Percentiles rank a stretch among this genome's conserved stretches.
Evolutionary conservation across 1,140 invertebrate species (phyloP).

Genomic region (Rhagoletis pomonella): DNA sequence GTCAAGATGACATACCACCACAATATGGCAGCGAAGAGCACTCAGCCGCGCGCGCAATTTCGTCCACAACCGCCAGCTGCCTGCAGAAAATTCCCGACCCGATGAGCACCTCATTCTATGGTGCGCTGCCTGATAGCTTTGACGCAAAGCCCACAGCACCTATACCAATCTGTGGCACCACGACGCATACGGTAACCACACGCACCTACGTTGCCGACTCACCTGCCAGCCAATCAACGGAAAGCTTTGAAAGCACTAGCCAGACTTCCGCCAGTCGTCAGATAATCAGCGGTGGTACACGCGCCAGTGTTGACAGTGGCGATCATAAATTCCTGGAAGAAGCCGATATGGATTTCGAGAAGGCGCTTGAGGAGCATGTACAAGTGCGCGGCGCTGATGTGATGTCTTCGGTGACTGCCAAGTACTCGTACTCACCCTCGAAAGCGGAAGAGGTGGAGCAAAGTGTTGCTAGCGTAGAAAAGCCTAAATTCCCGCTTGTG

Average conservation of each 20-base stretch:
- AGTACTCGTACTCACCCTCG: slow-evolving; percentile 76
- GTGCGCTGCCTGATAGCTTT: slow-evolving; percentile 78
- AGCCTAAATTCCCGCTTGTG: slow-evolving; percentile 65
- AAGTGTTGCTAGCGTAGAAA: slow-evolving; percentile 70
- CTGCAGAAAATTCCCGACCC: slow-evolving; percentile 74
- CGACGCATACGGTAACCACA: slow-evolving; percentile 55
- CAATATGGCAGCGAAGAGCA: slow-evolving; percentile 73
- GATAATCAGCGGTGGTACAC: neutral
- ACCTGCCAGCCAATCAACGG: slow-evolving; percentile 66
- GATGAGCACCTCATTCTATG: slow-evolving; percentile 86
- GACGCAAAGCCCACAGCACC: slow-evolving; percentile 60
- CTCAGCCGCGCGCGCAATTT: slow-evolving; percentile 65
- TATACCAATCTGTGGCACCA: slow-evolving; percentile 61
- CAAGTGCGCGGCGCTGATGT: slow-evolving; percentile 78
- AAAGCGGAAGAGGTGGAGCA: slow-evolving; percentile 74
- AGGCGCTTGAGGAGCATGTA: slow-evolving; percentile 81
- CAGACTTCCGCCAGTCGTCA: slow-evolving; percentile 65
- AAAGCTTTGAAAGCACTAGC: slow-evolving; percentile 69
- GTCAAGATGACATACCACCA: slow-evolving; percentile 74
- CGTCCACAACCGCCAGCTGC: slow-evolving; percentile 53
- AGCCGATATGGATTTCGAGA: slow-evolving; percentile 83
- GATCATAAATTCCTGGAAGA: slow-evolving; percentile 80
- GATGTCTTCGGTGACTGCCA: slow-evolving; percentile 78
- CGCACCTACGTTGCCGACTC: slow-evolving; percentile 62
- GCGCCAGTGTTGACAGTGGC: slow-evolving; percentile 56